Evolutionary conservation across 1,140 invertebrate species (phyloP).

Genomic region (Leguminivora glycinivorella): DNA sequence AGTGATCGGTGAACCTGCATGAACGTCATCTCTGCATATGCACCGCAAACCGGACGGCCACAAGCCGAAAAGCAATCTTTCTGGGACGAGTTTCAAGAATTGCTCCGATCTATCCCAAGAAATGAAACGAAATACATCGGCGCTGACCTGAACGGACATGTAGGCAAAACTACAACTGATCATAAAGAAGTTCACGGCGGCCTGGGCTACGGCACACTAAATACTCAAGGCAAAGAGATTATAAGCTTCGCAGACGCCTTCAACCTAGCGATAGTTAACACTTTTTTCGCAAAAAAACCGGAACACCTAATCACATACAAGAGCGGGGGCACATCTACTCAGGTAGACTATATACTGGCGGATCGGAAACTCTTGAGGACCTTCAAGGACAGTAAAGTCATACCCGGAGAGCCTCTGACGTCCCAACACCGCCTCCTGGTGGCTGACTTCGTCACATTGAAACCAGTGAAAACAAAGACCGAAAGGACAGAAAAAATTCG

Average conservation of each 20-base stretch:
- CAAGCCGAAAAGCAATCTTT: too few relatives aligned
- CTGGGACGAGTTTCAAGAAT: too few relatives aligned
- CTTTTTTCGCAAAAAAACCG: background rate
- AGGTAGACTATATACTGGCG: conserved; percentile 5
- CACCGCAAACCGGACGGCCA: too few relatives aligned
- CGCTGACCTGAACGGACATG: conserved; percentile 6
- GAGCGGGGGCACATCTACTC: background rate
- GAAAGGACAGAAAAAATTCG: too few relatives aligned
- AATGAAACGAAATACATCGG: background rate
- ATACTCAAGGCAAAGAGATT: background rate
- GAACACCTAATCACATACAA: conserved; percentile 25
- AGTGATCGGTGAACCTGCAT: conserved; percentile 20
- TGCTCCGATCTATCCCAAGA: too few relatives aligned
- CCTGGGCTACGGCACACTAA: background rate
- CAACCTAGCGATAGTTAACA: conserved; percentile 17
- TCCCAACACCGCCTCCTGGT: background rate
- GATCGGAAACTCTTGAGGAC: background rate
- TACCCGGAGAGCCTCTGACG: background rate
- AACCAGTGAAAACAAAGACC: too few relatives aligned
- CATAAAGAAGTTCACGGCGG: background rate
- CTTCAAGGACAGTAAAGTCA: too few relatives aligned
- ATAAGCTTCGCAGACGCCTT: background rate
- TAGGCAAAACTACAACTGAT: background rate
- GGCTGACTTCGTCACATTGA: too few relatives aligned
- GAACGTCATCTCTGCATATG: too few relatives aligned